These are phyloP conservation scores for Sphenodon punctatus DNA, from an alignment of 2,797 vertebrate species.

Conservation along the genomic window DNA sequence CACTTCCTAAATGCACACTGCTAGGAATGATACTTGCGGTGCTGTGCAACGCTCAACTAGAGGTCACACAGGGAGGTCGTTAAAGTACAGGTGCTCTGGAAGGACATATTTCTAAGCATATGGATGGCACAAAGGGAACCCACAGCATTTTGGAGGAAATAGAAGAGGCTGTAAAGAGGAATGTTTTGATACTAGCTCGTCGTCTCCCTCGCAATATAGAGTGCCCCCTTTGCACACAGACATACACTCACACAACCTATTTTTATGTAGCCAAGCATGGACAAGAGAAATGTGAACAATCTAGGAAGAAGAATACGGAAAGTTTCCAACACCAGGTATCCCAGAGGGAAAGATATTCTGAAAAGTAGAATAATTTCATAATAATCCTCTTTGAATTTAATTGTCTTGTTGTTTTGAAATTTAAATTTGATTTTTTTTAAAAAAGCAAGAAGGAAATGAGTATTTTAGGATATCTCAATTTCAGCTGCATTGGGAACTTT, in stretches of 20 bases:
- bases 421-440: too few relatives aligned
- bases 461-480: background rate
- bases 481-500: background rate
- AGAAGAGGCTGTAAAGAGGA: background rate
- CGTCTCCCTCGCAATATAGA: accelerated
- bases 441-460: background rate
- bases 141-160: background rate
- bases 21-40: background rate
- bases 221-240: accelerated
- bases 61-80: background rate
- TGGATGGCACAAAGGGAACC: accelerated
- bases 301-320: background rate
- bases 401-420: too few relatives aligned
- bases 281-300: too few relatives aligned
- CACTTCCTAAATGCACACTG: background rate
- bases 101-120: background rate
- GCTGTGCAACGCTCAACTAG: background rate
- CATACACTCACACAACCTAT: background rate
- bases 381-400: background rate
- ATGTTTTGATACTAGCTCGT: accelerated
- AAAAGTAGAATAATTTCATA: background rate
- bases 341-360: background rate
- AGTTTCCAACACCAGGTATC: too few relatives aligned
- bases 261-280: too few relatives aligned
- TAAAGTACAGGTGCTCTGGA: background rate